phyloP scores from a whole-genome alignment of 1,140 invertebrate species.

The Drosophila seguyi region DNA sequence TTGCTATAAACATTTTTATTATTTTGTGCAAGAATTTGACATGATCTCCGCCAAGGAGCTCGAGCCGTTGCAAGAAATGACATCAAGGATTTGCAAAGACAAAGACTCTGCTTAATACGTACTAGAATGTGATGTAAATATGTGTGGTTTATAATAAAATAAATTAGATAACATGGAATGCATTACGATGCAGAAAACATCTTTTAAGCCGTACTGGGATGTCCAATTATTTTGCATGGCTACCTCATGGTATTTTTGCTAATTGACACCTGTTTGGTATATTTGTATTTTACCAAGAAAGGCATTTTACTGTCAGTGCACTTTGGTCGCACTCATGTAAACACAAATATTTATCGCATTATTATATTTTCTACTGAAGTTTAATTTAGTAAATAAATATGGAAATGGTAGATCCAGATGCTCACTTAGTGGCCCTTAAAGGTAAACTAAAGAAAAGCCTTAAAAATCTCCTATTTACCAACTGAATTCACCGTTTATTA shows the following conservation, averaged over 20 bases:
- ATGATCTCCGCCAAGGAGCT: constrained; percentile 94
- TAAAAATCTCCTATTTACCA: neutral
- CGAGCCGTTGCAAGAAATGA: constrained; percentile 94
- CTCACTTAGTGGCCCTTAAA: constrained; percentile 68
- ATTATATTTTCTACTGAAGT: neutral
- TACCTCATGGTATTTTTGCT: neutral
- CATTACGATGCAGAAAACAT: neutral
- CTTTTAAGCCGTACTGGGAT: neutral
- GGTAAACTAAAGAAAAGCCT: constrained; percentile 9
- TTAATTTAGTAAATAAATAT: constrained; percentile 21
- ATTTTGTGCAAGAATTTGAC: constrained; percentile 96
- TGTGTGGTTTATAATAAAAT: constrained; percentile 15
- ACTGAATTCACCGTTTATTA: too few relatives aligned
- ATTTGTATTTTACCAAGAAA: neutral
- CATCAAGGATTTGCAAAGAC: constrained; percentile 88
- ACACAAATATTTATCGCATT: constrained; percentile 11
- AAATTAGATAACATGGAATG: constrained; percentile 10
- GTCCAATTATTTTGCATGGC: neutral
- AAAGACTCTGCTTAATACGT: constrained; percentile 39
- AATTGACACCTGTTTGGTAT: neutral
- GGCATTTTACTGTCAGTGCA: neutral
- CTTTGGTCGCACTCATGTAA: constrained; percentile 22
- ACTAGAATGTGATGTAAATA: constrained; percentile 30
- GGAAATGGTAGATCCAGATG: constrained; percentile 56
- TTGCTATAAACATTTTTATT: constrained; percentile 98